phyloP scores from a whole-genome alignment of 2,797 vertebrate genomes.

The Sebastiscus albofasciatus region DNA sequence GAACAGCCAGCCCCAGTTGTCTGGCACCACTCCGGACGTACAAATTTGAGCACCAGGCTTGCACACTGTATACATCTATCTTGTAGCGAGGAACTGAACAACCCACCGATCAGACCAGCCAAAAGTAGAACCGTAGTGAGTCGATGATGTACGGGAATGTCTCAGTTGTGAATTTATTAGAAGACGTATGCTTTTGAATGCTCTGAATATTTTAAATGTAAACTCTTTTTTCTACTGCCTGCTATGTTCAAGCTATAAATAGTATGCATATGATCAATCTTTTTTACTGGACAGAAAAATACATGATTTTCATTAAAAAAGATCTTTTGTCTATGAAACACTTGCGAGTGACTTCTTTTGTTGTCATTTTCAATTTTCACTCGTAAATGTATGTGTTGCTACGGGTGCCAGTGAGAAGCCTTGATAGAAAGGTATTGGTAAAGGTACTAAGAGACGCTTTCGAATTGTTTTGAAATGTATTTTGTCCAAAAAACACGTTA shows the following conservation, averaged over 20 bases:
- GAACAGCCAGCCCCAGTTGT: neutral
- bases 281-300: conserved; percentile 65
- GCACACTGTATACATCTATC: conserved; percentile 18
- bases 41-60: conserved; percentile 24
- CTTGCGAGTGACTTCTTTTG: conserved; percentile 21
- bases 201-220: conserved; percentile 78
- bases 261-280: conserved; percentile 72
- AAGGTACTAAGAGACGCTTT: too few relatives aligned
- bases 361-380: neutral
- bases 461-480: too few relatives aligned
- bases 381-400: neutral
- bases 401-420: too few relatives aligned
- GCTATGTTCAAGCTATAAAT: conserved; percentile 80
- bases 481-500: too few relatives aligned
- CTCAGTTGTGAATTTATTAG: conserved; percentile 67
- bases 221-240: conserved; percentile 81
- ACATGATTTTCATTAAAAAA: conserved; percentile 75
- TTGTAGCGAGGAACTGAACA: conserved; percentile 39
- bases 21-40: neutral
- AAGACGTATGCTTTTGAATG: conserved; percentile 77
- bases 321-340: conserved; percentile 69
- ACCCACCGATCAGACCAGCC: conserved; percentile 45
- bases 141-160: conserved; percentile 61
- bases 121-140: conserved; percentile 59
- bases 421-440: too few relatives aligned